Evolutionary conservation across 2,113 vertebrate genomes (phyloP), one percentile per base, ranked within the genome.

Genomic region (Stigmatopora argus): DNA sequence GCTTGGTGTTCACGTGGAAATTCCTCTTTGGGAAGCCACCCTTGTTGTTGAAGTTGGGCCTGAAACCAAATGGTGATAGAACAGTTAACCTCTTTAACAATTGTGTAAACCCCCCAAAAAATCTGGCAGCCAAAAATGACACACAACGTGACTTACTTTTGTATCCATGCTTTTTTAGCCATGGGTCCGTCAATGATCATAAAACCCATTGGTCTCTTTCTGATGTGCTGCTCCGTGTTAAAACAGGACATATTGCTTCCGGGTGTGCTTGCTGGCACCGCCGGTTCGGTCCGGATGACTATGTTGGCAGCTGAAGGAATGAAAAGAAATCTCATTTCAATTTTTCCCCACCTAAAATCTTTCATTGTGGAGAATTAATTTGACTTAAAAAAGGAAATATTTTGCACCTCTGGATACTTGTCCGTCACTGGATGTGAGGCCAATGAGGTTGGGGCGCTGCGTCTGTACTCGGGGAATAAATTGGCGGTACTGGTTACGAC

Each of bases 371-470:
- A 59, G 13, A 18, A 65, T 47, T 26, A 31, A 2, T 7, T n/a
- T n/a, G n/a, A n/a, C n/a, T n/a, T n/a, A n/a, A n/a, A 58, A 55
- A n/a, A 31, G 26, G 5, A 1, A 67, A 21, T 31, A 44, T 23
- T 18, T 8, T 12, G 64, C 88, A 98, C 97, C 96, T 96, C 97
- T 92, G 75, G 94, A 95, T 78, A 90, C 91, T 88, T 88, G 90
- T 14, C 92, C 90, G 85, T 99, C 96, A 60, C 86, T 93, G 81
- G 95, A 98, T 56, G 96, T 99, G 77, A 99, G 90, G 63, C 97
- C 97, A 75, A 99, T 99, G 79, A 99, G 90, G 88, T 99, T 99
- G 71, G 95, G 91, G 65, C 97, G 94, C 73, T 98, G 96, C 19
- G 91, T 95, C 87, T 96, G 95, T 63, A 95, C 91, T 73, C 96